Percentiles rank a stretch among this genome's conserved stretches.
phyloP scores from a whole-genome alignment of 2,888 invertebrate genomes.

The Venusia cambrica region DNA sequence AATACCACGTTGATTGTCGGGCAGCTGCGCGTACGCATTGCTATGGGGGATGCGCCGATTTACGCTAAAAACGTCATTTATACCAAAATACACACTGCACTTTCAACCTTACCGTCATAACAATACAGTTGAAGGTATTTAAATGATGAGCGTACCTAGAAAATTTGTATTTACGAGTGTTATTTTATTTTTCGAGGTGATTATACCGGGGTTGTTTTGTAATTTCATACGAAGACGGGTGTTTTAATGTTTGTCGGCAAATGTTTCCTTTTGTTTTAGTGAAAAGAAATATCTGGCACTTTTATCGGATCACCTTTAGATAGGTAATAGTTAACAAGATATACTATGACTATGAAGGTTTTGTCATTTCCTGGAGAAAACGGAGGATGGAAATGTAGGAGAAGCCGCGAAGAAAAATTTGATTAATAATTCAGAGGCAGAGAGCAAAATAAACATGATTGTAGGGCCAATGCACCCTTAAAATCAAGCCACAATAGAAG shows the following conservation, averaged over 20 bases:
- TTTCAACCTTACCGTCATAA: constrained; percentile 17
- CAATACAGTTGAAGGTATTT: constrained; percentile 4
- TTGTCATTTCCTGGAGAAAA: too few species aligned
- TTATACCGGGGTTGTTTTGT: constrained; percentile 26
- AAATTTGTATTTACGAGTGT: constrained; percentile 20
- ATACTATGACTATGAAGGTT: constrained; percentile 9
- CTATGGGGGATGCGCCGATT: constrained; percentile 36
- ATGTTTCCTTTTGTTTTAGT: constrained; percentile 17
- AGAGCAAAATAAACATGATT: background rate
- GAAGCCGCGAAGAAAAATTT: too few species aligned
- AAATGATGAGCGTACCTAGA: constrained; percentile 10
- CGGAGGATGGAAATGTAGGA: too few species aligned
- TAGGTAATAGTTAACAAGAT: constrained; percentile 4
- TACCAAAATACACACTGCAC: constrained; percentile 11
- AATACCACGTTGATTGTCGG: constrained; percentile 59
- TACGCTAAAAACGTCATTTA: constrained; percentile 24
- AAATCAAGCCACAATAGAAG: constrained; percentile 24
- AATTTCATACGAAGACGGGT: constrained; percentile 25
- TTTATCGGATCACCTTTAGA: constrained; percentile 20
- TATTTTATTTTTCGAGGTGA: constrained; percentile 27
- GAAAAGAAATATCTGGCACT: constrained; percentile 8
- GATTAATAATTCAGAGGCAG: too few species aligned
- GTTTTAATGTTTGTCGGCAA: constrained; percentile 29
- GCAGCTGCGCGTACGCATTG: constrained; percentile 63
- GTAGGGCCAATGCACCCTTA: constrained; percentile 25